These are phyloP conservation scores for Ptyas mucosa DNA, from an alignment of 2,113 vertebrate species.

Conservation along the genomic window DNA sequence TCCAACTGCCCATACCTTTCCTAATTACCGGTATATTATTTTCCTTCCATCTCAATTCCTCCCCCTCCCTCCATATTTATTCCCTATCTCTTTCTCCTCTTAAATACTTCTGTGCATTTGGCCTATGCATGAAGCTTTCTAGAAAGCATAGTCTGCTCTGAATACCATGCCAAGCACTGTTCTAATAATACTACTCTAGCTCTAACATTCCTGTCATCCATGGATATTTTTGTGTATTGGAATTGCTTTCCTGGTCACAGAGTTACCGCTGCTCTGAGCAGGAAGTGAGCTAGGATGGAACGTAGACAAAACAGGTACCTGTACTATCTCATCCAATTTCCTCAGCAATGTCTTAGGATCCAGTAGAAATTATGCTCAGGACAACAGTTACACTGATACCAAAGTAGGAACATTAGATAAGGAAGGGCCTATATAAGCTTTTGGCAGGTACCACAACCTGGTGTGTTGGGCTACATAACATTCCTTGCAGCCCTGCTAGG, in stretches of 20 bases:
- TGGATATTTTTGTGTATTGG: constrained; percentile 10
- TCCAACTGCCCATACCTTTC: neutral
- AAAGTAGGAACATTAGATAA: neutral
- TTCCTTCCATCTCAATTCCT: neutral
- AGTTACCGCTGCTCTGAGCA: neutral
- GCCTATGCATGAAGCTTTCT: constrained; percentile 7
- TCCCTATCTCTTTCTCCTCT: neutral
- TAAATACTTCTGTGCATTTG: neutral
- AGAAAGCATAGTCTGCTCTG: neutral
- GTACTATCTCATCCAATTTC: neutral
- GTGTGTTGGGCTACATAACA: neutral
- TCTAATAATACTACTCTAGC: constrained; percentile 9
- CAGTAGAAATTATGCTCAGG: neutral
- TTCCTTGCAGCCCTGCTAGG: neutral
- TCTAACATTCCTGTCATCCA: constrained; percentile 12
- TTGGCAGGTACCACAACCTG: neutral
- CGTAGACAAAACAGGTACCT: neutral
- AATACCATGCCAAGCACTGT: neutral
- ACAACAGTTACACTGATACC: neutral
- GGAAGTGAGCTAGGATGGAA: constrained; percentile 9
- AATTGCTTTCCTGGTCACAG: constrained; percentile 8
- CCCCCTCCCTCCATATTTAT: neutral
- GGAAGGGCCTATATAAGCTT: neutral
- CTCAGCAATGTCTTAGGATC: neutral
- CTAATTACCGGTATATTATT: neutral